These are phyloP conservation scores for Sisor rabdophorus DNA, from an alignment of 2,113 vertebrate species.

Conservation along the genomic window DNA sequence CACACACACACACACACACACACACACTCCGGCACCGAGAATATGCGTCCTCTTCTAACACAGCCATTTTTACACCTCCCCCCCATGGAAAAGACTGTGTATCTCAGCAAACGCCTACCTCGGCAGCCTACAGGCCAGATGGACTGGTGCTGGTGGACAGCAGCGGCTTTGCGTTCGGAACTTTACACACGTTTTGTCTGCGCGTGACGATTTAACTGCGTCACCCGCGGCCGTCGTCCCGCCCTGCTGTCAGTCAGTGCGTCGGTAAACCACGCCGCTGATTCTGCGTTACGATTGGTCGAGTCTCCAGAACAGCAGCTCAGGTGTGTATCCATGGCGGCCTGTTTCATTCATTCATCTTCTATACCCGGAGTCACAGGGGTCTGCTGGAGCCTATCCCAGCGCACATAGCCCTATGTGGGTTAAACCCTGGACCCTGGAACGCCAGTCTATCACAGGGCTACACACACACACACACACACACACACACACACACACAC, in stretches of 20 bases:
- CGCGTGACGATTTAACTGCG: neutral
- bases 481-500: no score
- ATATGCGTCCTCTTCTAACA: constrained; percentile 8
- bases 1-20: neutral
- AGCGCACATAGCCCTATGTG: no score
- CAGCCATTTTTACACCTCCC: neutral
- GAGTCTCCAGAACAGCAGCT: no score
- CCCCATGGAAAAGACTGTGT: constrained; percentile 15
- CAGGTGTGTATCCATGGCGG: no score
- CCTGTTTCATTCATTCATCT: no score
- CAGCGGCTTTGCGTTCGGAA: neutral
- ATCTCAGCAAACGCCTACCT: constrained; percentile 7
- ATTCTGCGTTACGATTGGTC: neutral
- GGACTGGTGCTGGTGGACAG: neutral
- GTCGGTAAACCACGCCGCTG: neutral
- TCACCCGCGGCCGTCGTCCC: neutral
- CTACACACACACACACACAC: no score
- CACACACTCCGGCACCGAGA: neutral
- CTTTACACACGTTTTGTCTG: neutral
- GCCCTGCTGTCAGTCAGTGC: neutral
- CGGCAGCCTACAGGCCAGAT: constrained; percentile 20
- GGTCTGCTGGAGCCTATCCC: no score
- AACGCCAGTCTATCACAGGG: no score
- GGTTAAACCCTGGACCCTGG: no score
- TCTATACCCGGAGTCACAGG: no score